A percentile compares a stretch with the other conserved stretches of the same genome.
These are phyloP conservation scores for Spisula solida DNA, from an alignment of 2,888 invertebrate genomes.

Conservation along the genomic window DNA sequence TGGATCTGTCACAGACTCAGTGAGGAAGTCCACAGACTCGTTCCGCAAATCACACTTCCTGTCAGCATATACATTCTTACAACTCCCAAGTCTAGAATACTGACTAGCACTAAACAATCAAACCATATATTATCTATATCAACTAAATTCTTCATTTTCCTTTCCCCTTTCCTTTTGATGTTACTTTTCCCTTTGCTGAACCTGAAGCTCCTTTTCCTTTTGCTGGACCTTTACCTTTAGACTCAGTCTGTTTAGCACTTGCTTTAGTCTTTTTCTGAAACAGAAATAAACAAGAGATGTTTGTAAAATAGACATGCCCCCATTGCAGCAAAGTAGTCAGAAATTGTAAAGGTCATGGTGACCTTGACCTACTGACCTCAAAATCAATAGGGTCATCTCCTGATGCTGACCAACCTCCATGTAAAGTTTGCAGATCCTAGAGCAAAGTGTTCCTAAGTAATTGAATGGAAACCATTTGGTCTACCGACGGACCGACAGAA, in stretches of 20 bases:
- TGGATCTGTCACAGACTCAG: not conserved
- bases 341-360: too few species aligned
- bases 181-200: conserved; percentile 41
- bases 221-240: conserved; percentile 69
- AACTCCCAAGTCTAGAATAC: not conserved
- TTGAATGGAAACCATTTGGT: too few species aligned
- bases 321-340: too few species aligned
- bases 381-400: too few species aligned
- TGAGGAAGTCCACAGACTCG: too few species aligned
- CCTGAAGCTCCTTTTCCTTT: conserved; percentile 45
- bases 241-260: conserved; percentile 51
- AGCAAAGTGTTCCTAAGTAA: too few species aligned
- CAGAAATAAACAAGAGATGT: not conserved
- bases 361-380: too few species aligned
- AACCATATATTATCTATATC: not conserved
- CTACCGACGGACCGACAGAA: too few species aligned
- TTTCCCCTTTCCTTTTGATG: conserved; percentile 48
- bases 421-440: too few species aligned
- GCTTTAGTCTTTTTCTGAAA: conserved; percentile 67
- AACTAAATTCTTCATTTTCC: not conserved
- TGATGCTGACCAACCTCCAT: too few species aligned
- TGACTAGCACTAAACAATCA: not conserved
- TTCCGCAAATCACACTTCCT: not conserved
- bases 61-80: not conserved
- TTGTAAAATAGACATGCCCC: too few species aligned